These are phyloP conservation scores for Gambusia holbrooki DNA, from an alignment of 2,113 vertebrate genomes.

Conservation along the genomic window DNA sequence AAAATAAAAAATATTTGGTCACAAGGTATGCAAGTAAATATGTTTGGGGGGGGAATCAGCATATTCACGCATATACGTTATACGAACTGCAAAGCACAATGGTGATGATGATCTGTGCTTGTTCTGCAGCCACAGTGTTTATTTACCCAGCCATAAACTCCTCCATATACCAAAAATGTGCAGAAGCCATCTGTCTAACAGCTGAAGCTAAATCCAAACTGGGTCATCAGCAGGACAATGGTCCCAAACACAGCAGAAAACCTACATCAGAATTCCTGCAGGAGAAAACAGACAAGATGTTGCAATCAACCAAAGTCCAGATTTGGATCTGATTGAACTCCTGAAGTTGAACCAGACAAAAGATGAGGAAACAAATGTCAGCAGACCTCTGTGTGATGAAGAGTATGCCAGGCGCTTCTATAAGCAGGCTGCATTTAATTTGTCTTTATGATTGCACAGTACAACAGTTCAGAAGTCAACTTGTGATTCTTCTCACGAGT, in stretches of 20 bases:
- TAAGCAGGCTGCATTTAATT: not conserved
- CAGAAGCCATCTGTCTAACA: not conserved
- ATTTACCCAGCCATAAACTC: not conserved
- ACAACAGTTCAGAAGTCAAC: conserved; percentile 30
- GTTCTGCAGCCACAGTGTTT: not conserved
- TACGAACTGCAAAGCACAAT: not conserved
- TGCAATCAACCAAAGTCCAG: not conserved
- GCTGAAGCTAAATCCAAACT: not conserved
- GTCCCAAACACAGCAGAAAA: not conserved
- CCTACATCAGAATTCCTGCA: not conserved
- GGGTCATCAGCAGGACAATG: not conserved
- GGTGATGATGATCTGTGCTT: not conserved
- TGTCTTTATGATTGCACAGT: not conserved
- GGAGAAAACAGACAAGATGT: not conserved
- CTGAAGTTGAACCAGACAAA: not conserved
- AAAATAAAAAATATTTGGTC: no score
- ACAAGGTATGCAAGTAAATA: no score
- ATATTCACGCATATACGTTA: not conserved
- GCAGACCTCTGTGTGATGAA: not conserved
- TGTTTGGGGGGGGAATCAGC: no score
- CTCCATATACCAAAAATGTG: no score
- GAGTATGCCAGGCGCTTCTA: not conserved
- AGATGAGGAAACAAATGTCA: not conserved
- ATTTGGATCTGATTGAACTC: not conserved
- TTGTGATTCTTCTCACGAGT: not conserved